Percentiles rank a stretch among this genome's conserved stretches.
Conservation (phyloP, 2,797 vertebrate species). For the Urosaurus nigricauda region DNA sequence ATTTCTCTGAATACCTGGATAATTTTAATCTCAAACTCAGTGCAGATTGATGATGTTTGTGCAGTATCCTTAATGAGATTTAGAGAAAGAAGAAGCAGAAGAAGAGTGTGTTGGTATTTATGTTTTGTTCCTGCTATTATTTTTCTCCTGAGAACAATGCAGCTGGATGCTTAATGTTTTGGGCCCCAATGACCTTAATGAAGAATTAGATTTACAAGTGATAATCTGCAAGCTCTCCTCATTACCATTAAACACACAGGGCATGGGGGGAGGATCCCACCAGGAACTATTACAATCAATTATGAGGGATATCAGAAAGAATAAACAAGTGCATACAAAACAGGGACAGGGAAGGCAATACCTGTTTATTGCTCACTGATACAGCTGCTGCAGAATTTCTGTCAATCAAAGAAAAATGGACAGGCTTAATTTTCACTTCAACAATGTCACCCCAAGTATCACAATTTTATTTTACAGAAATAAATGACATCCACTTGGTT, state of each 20-base stretch:
- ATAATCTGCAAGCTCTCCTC: constrained; percentile 49
- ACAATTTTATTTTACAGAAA: neutral
- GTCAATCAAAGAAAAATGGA: neutral
- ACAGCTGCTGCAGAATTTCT: neutral
- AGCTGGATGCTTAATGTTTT: constrained; percentile 56
- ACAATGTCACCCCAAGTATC: neutral
- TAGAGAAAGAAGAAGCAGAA: neutral
- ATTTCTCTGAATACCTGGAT: constrained; percentile 2
- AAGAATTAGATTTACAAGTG: constrained; percentile 55
- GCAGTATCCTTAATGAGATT: constrained; percentile 7
- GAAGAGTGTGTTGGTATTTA: constrained; percentile 44
- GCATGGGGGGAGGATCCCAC: constrained; percentile 10
- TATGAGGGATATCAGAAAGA: constrained; percentile 4
- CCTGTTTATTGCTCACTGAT: neutral
- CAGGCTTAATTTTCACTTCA: neutral
- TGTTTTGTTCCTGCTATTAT: constrained; percentile 31
- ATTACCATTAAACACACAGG: constrained; percentile 51
- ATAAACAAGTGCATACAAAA: neutral
- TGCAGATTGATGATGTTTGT: constrained; percentile 24
- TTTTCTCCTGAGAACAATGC: constrained; percentile 39
- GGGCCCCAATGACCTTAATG: constrained; percentile 58
- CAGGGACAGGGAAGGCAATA: neutral
- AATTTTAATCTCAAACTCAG: constrained; percentile 1
- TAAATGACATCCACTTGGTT: neutral
- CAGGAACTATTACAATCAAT: constrained; percentile 2